These are phyloP conservation scores for Fratercula arctica DNA, from an alignment of 2,797 vertebrate genomes.

Conservation along the genomic window DNA sequence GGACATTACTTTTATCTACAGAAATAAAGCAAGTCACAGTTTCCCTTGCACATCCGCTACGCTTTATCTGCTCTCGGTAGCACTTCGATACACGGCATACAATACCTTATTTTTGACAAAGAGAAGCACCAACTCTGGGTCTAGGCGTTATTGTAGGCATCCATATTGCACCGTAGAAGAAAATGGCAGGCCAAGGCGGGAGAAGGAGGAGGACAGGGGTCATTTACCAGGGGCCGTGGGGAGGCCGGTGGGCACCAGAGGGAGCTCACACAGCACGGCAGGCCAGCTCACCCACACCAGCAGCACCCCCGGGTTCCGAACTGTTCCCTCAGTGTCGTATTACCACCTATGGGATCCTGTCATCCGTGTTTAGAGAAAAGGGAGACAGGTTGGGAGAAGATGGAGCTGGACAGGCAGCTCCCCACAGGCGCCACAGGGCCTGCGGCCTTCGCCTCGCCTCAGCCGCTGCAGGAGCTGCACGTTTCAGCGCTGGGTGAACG, in stretches of 20 bases:
- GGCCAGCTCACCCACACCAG: accelerated
- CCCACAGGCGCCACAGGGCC: not conserved
- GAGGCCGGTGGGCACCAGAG: not conserved
- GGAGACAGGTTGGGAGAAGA: not conserved
- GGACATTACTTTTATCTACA: not conserved
- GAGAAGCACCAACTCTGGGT: not conserved
- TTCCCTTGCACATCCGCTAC: not conserved
- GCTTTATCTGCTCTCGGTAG: not conserved
- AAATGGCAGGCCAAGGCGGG: not conserved
- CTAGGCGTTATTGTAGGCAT: not conserved
- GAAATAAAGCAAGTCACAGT: not conserved
- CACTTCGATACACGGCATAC: accelerated
- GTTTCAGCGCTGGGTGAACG: not conserved
- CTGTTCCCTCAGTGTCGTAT: accelerated
- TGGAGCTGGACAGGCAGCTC: not conserved
- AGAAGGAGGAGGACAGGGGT: not conserved
- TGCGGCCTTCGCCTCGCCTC: not conserved
- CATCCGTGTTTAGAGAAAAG: not conserved
- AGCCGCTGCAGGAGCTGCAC: not conserved
- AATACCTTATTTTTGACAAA: accelerated
- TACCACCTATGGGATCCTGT: not conserved
- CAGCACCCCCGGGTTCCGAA: accelerated
- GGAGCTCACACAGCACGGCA: not conserved
- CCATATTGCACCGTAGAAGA: accelerated
- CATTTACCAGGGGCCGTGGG: accelerated